Evolutionary conservation across 2,797 vertebrate genomes (phyloP).

Genomic region (Myiothlypis coronata): DNA sequence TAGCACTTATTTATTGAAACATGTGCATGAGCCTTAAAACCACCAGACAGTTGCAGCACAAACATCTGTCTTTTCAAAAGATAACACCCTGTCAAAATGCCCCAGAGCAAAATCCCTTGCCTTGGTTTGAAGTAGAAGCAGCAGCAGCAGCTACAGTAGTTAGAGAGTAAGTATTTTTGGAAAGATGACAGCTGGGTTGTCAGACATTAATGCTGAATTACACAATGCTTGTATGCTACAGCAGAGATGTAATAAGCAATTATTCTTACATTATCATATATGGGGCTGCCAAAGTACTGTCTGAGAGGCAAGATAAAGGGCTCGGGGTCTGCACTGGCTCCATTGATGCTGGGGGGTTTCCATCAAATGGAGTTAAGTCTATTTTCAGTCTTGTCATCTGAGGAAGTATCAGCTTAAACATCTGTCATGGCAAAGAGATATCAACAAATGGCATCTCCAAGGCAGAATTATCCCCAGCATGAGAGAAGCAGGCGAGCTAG

Average conservation of each 20-base stretch:
- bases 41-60: slow-evolving; percentile 4
- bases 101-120: slow-evolving; percentile 45
- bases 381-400: neutral
- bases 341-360: neutral
- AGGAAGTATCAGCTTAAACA: slow-evolving; percentile 3
- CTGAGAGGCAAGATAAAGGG: slow-evolving; percentile 29
- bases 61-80: slow-evolving; percentile 59
- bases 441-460: neutral
- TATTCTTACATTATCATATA: slow-evolving; percentile 57
- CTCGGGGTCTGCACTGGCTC: neutral
- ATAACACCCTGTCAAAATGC: slow-evolving; percentile 61
- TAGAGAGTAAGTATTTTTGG: slow-evolving; percentile 62
- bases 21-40: neutral
- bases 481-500: neutral
- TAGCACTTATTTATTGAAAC: slow-evolving; percentile 46
- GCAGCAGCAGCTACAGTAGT: slow-evolving; percentile 14
- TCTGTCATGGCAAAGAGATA: neutral
- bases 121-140: slow-evolving; percentile 20
- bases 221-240: slow-evolving; percentile 51
- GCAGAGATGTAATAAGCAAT: slow-evolving; percentile 57
- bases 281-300: slow-evolving; percentile 18
- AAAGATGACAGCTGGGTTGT: slow-evolving; percentile 66
- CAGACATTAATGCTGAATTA: slow-evolving; percentile 61
- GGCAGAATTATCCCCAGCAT: neutral
- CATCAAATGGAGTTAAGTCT: neutral